A percentile compares a stretch with the other conserved stretches of the same genome.
These are phyloP conservation scores for Microtus obscurus DNA, from an alignment of 2,797 vertebrate genomes.

Conservation along the genomic window DNA sequence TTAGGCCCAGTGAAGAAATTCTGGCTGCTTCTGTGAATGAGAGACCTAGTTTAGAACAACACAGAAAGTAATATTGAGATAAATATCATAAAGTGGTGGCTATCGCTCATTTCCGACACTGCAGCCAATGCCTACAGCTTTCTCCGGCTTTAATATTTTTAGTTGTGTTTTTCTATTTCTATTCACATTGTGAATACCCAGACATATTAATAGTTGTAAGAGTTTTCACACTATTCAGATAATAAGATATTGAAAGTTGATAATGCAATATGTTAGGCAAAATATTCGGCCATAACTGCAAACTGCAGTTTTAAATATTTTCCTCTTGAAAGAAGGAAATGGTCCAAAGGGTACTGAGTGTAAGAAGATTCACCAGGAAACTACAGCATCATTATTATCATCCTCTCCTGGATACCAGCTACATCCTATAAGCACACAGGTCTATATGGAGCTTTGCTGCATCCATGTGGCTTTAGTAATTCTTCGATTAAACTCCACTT, in stretches of 20 bases:
- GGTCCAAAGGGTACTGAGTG: background rate
- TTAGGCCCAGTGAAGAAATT: constrained; percentile 70
- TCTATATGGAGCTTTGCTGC: background rate
- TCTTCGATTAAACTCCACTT: background rate
- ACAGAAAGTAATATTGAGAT: constrained; percentile 26
- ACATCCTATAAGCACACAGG: background rate
- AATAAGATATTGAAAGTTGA: background rate
- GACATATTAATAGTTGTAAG: background rate
- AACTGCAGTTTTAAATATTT: constrained; percentile 1
- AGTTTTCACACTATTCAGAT: constrained; percentile 12
- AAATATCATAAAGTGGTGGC: constrained; percentile 54
- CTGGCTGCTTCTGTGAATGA: constrained; percentile 54
- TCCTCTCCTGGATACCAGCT: background rate
- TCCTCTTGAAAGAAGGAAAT: background rate
- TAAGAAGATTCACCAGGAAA: background rate
- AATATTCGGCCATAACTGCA: background rate
- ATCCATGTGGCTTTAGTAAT: background rate
- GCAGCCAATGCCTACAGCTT: background rate
- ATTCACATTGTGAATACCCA: constrained; percentile 23
- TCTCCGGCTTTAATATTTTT: constrained; percentile 32
- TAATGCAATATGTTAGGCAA: background rate
- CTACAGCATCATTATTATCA: background rate
- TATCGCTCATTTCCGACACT: constrained; percentile 14
- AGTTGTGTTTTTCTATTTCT: background rate
- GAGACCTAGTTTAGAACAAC: constrained; percentile 43